These are phyloP conservation scores for Penelope pileata DNA, from an alignment of 2,113 vertebrate species.

Conservation along the genomic window DNA sequence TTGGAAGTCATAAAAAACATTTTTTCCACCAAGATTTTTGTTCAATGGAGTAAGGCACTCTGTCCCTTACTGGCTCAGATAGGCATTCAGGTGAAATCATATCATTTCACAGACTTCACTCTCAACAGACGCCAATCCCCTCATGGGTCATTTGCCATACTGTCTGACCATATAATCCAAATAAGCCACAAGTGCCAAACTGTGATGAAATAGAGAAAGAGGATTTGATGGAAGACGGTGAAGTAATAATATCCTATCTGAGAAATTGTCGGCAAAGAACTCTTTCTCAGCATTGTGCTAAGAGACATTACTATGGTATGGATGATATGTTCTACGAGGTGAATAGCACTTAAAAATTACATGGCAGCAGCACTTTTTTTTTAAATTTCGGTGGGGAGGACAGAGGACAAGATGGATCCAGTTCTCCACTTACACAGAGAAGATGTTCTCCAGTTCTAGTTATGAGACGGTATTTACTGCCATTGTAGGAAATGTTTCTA, in stretches of 20 bases:
- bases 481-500: neutral
- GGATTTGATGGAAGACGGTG: neutral
- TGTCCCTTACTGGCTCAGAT: neutral
- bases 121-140: neutral
- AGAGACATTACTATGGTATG: neutral
- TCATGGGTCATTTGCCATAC: neutral
- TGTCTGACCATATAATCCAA: neutral
- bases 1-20: neutral
- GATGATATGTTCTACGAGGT: neutral
- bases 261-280: neutral
- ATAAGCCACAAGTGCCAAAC: neutral
- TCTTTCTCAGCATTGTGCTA: neutral
- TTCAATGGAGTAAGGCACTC: neutral
- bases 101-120: neutral
- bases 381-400: neutral
- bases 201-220: neutral
- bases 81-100: neutral
- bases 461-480: neutral
- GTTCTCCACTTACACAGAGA: neutral
- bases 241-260: neutral
- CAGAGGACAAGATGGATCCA: neutral
- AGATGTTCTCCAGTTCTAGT: neutral
- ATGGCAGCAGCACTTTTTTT: neutral
- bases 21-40: conserved; percentile 29
- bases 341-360: neutral